Conservation (phyloP, 2,797 vertebrate genomes). For the Cottoperca gobio region DNA sequence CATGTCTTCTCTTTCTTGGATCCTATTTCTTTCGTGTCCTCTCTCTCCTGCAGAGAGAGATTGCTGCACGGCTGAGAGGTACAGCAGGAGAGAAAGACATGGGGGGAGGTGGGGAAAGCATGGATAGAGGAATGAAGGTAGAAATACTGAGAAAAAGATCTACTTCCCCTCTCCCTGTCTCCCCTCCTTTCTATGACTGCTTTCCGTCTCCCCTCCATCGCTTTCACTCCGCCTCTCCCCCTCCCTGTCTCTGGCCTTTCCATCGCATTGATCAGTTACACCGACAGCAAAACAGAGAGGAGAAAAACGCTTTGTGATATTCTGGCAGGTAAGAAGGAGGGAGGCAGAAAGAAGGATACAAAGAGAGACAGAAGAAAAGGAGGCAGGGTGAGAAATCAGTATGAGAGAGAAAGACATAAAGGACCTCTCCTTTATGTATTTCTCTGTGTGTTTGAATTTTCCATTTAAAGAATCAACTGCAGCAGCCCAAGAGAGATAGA, state of each 20-base stretch:
- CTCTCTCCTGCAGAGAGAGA: conserved; percentile 22
- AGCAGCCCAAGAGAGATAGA: conserved; percentile 59
- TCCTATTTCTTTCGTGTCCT: background rate
- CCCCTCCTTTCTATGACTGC: background rate
- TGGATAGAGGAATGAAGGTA: background rate
- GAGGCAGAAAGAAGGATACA: conserved; percentile 22
- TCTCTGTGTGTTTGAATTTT: conserved; percentile 67
- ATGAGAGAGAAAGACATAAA: conserved; percentile 23
- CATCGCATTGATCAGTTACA: conserved; percentile 87
- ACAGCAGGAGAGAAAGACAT: background rate
- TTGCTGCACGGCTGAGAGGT: conserved; percentile 22
- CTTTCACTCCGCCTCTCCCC: background rate
- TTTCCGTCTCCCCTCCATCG: conserved; percentile 20
- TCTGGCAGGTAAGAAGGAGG: conserved; percentile 78
- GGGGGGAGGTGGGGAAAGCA: background rate
- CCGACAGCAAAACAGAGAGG: conserved; percentile 76
- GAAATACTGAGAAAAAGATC: conserved; percentile 18
- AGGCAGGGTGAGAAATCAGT: conserved; percentile 25
- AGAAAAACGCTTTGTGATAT: conserved; percentile 83
- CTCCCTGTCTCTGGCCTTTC: conserved; percentile 83
- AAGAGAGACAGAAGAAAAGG: conserved; percentile 1
- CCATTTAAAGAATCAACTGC: conserved; percentile 74
- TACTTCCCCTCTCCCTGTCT: background rate
- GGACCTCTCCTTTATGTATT: too few species aligned
- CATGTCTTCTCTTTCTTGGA: background rate